phyloP scores from a whole-genome alignment of 30 jellyfish, hydroid and myxozoan genomes.

The Nemopilema nomurai region DNA sequence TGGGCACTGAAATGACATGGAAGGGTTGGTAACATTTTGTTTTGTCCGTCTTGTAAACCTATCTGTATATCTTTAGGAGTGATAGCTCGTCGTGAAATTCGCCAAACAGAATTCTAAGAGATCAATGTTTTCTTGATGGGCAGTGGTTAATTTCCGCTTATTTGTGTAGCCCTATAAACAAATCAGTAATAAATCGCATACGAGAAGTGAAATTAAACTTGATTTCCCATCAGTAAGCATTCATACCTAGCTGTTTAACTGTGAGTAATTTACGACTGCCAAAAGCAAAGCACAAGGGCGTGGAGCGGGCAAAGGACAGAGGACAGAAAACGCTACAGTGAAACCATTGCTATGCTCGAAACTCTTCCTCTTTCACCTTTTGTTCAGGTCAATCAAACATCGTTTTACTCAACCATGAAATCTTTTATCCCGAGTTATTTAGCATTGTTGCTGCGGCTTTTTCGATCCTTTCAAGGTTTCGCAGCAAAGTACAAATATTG shows the following conservation, averaged over 20 bases:
- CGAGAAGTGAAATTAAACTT: neutral
- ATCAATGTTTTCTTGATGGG: neutral
- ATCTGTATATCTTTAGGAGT: too few relatives aligned
- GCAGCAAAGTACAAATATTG: conserved; percentile 11
- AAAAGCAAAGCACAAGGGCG: neutral
- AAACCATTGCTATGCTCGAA: neutral
- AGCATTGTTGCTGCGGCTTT: conserved; percentile 7
- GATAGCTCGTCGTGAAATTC: too few relatives aligned
- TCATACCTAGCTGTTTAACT: neutral
- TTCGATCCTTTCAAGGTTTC: neutral
- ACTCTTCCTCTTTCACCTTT: conserved; percentile 10
- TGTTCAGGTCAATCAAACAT: conserved; percentile 10
- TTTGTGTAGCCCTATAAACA: neutral
- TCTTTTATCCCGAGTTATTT: neutral
- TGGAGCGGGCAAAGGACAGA: conserved; percentile 10
- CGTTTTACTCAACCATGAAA: conserved; percentile 15
- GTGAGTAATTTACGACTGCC: neutral
- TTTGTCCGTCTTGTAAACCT: too few relatives aligned
- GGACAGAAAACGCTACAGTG: conserved; percentile 3
- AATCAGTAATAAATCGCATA: neutral
- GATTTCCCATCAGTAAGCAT: neutral
- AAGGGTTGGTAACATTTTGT: too few relatives aligned
- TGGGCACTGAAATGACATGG: too few relatives aligned
- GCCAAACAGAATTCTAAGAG: neutral
- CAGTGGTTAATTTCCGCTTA: neutral